A percentile compares a stretch with the other conserved stretches of the same genome.
These are phyloP conservation scores for Papilio polyxenes DNA, from an alignment of 1,140 invertebrate species.

Conservation along the genomic window DNA sequence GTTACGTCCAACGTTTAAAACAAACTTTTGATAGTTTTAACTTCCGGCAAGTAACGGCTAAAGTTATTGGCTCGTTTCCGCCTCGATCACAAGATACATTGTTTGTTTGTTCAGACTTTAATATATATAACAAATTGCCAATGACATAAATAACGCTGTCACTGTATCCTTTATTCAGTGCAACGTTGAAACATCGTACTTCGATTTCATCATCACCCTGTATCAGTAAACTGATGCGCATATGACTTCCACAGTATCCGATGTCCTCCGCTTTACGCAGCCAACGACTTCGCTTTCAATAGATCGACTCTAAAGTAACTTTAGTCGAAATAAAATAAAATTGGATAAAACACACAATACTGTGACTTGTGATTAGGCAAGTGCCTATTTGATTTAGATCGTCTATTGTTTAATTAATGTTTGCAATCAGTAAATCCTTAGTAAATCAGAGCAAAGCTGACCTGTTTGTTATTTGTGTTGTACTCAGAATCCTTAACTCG, in stretches of 20 bases:
- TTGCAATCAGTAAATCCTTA: neutral
- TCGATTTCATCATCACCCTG: too few relatives aligned
- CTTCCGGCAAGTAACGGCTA: slow-evolving; percentile 9
- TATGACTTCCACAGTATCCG: too few relatives aligned
- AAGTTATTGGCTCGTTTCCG: slow-evolving; percentile 22
- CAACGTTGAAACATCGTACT: neutral
- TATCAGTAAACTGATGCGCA: too few relatives aligned
- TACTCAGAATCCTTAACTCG: neutral
- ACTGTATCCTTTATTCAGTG: neutral
- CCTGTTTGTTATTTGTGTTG: neutral
- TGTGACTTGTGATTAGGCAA: too few relatives aligned
- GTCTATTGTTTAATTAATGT: neutral
- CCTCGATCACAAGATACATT: slow-evolving; percentile 17
- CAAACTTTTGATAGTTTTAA: slow-evolving; percentile 24
- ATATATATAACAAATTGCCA: slow-evolving; percentile 15
- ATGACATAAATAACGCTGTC: slow-evolving; percentile 1
- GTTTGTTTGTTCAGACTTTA: slow-evolving; percentile 22
- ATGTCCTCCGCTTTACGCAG: too few relatives aligned
- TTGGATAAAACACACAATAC: too few relatives aligned
- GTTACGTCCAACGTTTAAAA: neutral
- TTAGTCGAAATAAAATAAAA: neutral
- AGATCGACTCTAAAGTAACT: neutral
- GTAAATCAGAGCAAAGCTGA: too few relatives aligned
- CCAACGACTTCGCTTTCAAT: neutral
- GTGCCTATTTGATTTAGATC: too few relatives aligned